Base-by-base conservation (phyloP, 1,140 invertebrate genomes). In the Papilio aristodemus region DNA sequence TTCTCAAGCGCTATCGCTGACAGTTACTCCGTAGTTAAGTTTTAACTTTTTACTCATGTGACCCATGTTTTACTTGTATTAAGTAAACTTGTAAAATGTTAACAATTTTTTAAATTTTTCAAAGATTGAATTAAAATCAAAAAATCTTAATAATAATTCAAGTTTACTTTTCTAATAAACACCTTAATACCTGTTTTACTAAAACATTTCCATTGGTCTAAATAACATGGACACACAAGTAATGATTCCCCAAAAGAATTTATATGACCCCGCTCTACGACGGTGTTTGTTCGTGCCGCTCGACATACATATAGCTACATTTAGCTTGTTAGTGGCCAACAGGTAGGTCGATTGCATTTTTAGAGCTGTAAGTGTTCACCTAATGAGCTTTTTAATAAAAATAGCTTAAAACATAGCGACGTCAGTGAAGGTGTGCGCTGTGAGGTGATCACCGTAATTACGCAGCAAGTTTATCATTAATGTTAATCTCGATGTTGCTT, bases 41-140 rank as follows among this genome's bases (percentile, higher is more conserved):
- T 11, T 25, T n/a, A 19, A 25, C 60, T 64, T 64, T 62, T 62
- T 62, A 36, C 17, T 62, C 17, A 11, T 54, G 22, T 54, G 11
- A 39, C 11, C 13, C 13, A 39, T 13, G 13, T 39, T 39, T 39
- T 25, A 25, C 46, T 54, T n/a, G n/a, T n/a, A n/a, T n/a, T n/a
- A n/a, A n/a, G n/a, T n/a, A n/a, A n/a, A n/a, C n/a, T n/a, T n/a
- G n/a, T n/a, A n/a, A n/a, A n/a, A n/a, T n/a, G n/a, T n/a, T n/a
- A n/a, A n/a, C n/a, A n/a, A n/a, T n/a, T n/a, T n/a, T n/a, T n/a
- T n/a, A n/a, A n/a, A n/a, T n/a, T n/a, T n/a, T n/a, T n/a, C n/a
- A n/a, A n/a, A n/a, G n/a, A n/a, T n/a, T n/a, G n/a, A n/a, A n/a
- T n/a, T n/a, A n/a, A n/a, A n/a, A n/a, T n/a, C n/a, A n/a, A n/a